These are phyloP conservation scores for Myiopsitta monachus DNA, from an alignment of 2,113 vertebrate genomes.

Conservation along the genomic window DNA sequence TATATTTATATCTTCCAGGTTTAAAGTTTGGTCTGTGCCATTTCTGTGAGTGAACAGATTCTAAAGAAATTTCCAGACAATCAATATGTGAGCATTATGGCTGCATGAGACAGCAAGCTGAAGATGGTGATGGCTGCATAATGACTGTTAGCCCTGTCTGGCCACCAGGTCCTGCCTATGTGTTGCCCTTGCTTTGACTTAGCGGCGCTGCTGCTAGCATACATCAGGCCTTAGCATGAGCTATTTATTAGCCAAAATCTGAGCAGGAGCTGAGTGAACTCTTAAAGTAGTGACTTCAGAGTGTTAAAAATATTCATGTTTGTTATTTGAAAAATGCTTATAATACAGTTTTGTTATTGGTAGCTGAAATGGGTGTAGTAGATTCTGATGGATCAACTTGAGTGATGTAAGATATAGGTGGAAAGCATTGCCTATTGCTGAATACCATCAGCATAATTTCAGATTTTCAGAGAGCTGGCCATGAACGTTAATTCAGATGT, in stretches of 20 bases:
- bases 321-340: background rate
- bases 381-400: background rate
- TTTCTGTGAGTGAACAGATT: background rate
- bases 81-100: background rate
- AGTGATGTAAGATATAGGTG: background rate
- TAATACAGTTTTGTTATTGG: background rate
- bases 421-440: background rate
- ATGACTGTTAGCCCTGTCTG: background rate
- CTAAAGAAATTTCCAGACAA: background rate
- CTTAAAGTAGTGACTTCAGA: background rate
- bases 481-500: background rate
- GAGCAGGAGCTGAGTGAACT: background rate
- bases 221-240: background rate
- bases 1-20: background rate
- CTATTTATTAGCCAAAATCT: background rate
- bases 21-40: background rate
- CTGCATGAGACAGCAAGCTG: background rate
- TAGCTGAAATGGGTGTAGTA: background rate
- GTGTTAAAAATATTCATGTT: background rate
- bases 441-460: background rate
- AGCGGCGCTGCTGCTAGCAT: rapidly evolving
- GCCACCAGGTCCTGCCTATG: background rate
- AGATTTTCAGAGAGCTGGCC: background rate
- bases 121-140: background rate
- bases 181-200: background rate